A percentile compares a stretch with the other conserved stretches of the same genome.
These are phyloP conservation scores for Paraescarpia echinospica DNA, from an alignment of 1,140 invertebrate genomes.

Conservation along the genomic window DNA sequence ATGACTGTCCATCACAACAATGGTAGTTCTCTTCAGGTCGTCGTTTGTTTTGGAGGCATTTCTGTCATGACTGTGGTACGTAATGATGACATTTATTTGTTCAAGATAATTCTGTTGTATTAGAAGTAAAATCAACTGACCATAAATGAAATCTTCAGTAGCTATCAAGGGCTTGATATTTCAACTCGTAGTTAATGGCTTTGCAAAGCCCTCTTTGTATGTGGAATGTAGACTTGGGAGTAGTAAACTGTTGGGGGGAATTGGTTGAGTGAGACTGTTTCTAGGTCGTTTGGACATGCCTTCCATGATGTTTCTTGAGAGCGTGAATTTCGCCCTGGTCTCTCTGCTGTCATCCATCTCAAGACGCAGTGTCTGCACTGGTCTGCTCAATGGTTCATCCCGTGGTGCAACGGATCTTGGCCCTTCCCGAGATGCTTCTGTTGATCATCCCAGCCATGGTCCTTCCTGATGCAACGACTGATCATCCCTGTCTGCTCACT, in stretches of 20 bases:
- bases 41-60: neutral
- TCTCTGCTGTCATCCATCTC: no score
- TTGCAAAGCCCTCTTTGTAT: neutral
- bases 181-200: neutral
- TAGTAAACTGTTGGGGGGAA: neutral
- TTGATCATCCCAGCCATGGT: no score
- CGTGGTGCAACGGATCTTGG: no score
- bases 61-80: neutral
- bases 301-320: no score
- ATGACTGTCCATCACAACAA: neutral
- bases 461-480: no score
- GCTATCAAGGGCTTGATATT: neutral
- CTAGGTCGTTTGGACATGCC: neutral
- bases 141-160: neutral
- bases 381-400: no score
- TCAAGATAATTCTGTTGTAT: neutral
- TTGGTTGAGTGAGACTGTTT: neutral
- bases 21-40: neutral
- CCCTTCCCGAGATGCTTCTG: no score
- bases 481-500: no score
- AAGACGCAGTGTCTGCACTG: no score
- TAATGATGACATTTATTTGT: neutral
- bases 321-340: neutral
- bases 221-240: no score
- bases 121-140: neutral